Evolutionary conservation across 2,888 invertebrate species (phyloP).

Genomic region (Seira ritae): DNA sequence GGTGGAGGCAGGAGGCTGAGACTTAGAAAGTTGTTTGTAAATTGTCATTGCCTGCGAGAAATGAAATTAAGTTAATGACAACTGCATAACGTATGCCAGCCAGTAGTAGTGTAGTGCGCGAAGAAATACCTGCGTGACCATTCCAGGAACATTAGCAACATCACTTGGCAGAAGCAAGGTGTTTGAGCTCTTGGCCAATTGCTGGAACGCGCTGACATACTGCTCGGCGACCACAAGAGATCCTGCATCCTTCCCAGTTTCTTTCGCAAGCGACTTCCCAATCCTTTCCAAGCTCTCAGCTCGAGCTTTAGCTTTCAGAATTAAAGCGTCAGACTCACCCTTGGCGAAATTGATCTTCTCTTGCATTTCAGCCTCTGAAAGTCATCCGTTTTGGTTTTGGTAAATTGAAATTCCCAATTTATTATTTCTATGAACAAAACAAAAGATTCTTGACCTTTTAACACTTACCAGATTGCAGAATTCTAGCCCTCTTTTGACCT

Average conservation of each 20-base stretch:
- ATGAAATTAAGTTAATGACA: no score
- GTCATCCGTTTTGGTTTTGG: no score
- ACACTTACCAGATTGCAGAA: conserved; percentile 92
- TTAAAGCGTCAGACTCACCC: conserved; percentile 93
- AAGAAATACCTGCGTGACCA: conserved; percentile 86
- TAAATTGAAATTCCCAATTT: no score
- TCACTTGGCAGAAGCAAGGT: conserved; percentile 96
- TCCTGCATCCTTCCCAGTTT: conserved; percentile 93
- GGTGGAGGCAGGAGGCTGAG: conserved; percentile 15
- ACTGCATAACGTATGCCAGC: no score
- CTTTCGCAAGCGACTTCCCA: conserved; percentile 80
- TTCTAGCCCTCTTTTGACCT: conserved; percentile 93
- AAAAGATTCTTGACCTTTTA: no score
- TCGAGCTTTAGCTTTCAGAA: conserved; percentile 93
- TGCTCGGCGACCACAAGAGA: conserved; percentile 95
- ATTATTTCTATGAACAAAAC: no score
- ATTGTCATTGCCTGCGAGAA: conserved; percentile 76
- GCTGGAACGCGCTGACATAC: conserved; percentile 95
- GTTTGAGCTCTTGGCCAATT: conserved; percentile 94
- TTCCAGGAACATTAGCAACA: conserved; percentile 86
- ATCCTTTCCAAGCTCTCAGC: conserved; percentile 88
- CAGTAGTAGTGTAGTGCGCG: no score
- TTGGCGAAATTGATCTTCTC: conserved; percentile 96
- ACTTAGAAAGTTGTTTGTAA: conserved; percentile 76
- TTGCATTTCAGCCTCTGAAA: conserved; percentile 91